Evolutionary conservation across 2,113 vertebrate genomes (phyloP).

Genomic region (Hippopotamus amphibius): DNA sequence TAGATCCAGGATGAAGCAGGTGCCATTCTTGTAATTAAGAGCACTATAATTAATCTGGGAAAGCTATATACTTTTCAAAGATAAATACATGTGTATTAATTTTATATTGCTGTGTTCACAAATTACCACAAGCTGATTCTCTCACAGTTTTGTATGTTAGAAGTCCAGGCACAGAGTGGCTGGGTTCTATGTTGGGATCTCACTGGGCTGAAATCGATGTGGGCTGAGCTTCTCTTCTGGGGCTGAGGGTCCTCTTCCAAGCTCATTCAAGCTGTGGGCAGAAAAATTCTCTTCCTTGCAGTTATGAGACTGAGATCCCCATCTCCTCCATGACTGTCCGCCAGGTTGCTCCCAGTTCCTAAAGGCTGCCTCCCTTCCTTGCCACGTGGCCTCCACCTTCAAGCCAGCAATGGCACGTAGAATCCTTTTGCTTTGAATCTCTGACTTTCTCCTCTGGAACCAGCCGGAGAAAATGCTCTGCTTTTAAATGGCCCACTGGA

Average conservation of each 20-base stretch:
- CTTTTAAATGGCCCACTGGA: not conserved
- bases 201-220: not conserved
- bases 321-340: not conserved
- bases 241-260: not conserved
- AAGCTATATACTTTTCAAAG: not conserved
- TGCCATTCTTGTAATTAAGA: not conserved
- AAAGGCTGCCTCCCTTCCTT: not conserved
- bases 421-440: not conserved
- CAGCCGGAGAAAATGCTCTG: not conserved
- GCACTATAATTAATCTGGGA: not conserved
- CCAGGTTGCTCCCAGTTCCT: not conserved
- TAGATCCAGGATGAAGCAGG: not conserved
- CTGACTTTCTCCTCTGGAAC: not conserved
- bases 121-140: not conserved
- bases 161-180: not conserved
- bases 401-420: not conserved
- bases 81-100: not conserved
- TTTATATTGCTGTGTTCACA: not conserved
- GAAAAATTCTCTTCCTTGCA: not conserved
- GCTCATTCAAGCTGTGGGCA: not conserved
- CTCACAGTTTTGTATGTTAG: not conserved
- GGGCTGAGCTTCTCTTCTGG: not conserved
- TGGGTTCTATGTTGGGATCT: not conserved
- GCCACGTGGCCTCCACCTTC: not conserved
- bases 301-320: not conserved